These are phyloP conservation scores for Pheosia gnoma DNA, from an alignment of 2,888 invertebrate species.

Conservation along the genomic window DNA sequence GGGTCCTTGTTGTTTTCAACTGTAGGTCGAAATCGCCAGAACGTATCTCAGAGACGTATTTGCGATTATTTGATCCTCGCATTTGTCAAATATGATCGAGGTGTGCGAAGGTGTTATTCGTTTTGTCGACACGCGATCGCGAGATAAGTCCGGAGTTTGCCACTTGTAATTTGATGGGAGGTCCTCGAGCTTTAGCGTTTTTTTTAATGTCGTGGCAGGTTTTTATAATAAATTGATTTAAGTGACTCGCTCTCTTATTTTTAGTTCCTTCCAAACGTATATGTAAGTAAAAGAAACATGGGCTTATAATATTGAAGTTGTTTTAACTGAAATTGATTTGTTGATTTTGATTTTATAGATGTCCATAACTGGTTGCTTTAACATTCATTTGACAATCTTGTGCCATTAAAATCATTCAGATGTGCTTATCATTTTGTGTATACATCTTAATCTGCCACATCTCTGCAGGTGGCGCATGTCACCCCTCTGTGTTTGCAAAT, in stretches of 20 bases:
- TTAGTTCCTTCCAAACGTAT: not conserved
- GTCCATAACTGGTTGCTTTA: constrained; percentile 15
- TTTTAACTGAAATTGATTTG: not conserved
- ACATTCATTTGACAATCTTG: constrained; percentile 32
- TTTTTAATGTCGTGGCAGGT: constrained; percentile 29
- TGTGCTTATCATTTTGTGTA: constrained; percentile 40
- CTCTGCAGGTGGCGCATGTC: constrained; percentile 61
- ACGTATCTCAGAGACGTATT: constrained; percentile 41
- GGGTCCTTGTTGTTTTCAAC: constrained; percentile 43
- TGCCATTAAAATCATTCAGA: constrained; percentile 37
- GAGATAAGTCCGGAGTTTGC: constrained; percentile 66
- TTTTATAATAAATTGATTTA: constrained; percentile 26
- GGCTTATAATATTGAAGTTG: not conserved
- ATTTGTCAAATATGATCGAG: constrained; percentile 74
- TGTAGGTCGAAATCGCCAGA: constrained; percentile 44
- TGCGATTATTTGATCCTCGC: constrained; percentile 66
- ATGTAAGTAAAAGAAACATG: not conserved
- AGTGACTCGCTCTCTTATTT: not conserved
- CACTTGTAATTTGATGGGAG: constrained; percentile 74
- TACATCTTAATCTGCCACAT: constrained; percentile 52
- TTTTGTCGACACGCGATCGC: constrained; percentile 74
- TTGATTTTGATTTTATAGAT: not conserved
- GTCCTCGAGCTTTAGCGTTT: constrained; percentile 55
- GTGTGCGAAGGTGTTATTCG: constrained; percentile 69
- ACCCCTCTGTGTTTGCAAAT: constrained; percentile 62